Evolutionary conservation across 2,888 invertebrate genomes (phyloP), one percentile per base, ranked within the genome.

Genomic region (Eumacrocentrus americanus): DNA sequence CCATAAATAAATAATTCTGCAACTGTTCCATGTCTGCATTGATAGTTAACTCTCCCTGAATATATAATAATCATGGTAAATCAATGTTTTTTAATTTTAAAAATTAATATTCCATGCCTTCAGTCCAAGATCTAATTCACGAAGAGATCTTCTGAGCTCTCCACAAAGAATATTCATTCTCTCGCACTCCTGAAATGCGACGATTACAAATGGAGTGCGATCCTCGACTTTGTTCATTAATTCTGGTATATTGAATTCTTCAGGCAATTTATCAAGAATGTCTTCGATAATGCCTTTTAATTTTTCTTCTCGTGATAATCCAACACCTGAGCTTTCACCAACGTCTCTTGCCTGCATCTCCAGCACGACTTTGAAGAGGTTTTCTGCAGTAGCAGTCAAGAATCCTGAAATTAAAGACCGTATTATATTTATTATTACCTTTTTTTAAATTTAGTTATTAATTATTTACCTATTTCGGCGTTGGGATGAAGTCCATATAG

Each of bases 401-500:
- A 95, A 95, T 46, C 79, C 78, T 79, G 61, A 55, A 37, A 25
- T 35, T 22, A 44, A 42, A 44, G 7, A n/a, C n/a, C n/a, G n/a
- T n/a, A n/a, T n/a, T n/a, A n/a, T n/a, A n/a, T n/a, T n/a, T n/a
- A n/a, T n/a, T n/a, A n/a, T n/a, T n/a, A n/a, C n/a, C n/a, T n/a
- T n/a, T n/a, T n/a, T n/a, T n/a, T n/a, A n/a, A n/a, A n/a, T n/a
- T n/a, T n/a, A 42, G 4, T 11, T 47, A 6, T 20, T 54, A 22
- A 56, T 52, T 47, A 37, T 14, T 44, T 51, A 78, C 95, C 95
- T 62, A 97, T 95, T 83, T 97, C 96, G 0, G 97, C 95, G 79
- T 97, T 97, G 0, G 95, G 92, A 82, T 97, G 96, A 16, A 97
- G 83, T 0, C 96, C 96, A 73, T 97, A 97, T 12, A 97, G 83